Base-by-base conservation (phyloP, 2,888 invertebrate species). In the Tinea semifulvella region DNA sequence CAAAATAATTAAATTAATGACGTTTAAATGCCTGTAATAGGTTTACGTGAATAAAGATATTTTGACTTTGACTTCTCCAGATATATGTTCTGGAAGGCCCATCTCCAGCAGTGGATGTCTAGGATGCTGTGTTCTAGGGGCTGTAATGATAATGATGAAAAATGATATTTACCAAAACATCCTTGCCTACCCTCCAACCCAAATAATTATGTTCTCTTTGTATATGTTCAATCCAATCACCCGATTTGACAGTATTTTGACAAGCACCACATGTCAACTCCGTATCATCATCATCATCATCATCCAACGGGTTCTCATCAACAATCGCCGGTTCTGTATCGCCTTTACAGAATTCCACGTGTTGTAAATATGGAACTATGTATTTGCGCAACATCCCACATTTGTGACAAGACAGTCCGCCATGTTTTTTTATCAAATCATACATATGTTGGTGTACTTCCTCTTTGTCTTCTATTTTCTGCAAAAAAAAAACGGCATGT, bases 181-280 rank as follows among this genome's bases (percentile, higher is more conserved):
- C 16, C 11, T 58, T 56, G 3, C 63, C 72, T 6, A 52, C 52
- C 50, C 52, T 57, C 67, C 69, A 70, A 0, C 69, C 71, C 26
- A 70, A 42, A 49, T 72, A 72, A 20, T 61, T 56, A 42, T 72
- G 72, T 48, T 58, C 49, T 4, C 42, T 50, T 16, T 51, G 50
- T 22, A 64, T 61, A 44, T 72, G 71, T n/a, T 56, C 49, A 4
- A 59, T 49, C 71, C 70, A 69, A 11, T 46, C 26, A 1, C 35
- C n/a, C 2, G 35, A 16, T 35, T 27, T 42, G 13, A 54, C 43
- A 8, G 40, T 40, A 26, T 50, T 47, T 17, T 26, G 13, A 17
- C 61, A 60, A 11, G 54, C 52, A 6, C 42, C 27, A 42, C 47
- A 43, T 7, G 18, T 36, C 14, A 31, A 13, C n/a, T 14, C 7